phyloP scores from a whole-genome alignment of 2,113 vertebrate species.

The Anhinga anhinga region DNA sequence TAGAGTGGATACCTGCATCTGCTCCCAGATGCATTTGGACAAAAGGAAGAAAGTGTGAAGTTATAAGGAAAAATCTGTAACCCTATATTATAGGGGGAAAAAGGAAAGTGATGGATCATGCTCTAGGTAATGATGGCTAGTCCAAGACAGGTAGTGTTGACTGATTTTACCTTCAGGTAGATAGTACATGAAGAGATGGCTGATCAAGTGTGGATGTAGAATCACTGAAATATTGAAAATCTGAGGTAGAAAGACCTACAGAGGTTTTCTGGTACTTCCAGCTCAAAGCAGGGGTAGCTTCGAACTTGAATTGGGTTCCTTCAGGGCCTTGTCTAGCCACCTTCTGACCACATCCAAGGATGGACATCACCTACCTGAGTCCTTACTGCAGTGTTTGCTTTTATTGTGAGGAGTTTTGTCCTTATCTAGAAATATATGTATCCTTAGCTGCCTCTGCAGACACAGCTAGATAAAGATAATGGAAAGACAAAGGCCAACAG shows the following conservation, averaged over 20 bases:
- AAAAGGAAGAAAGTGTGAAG: background rate
- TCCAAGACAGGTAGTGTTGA: background rate
- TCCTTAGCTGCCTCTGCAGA: background rate
- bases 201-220: background rate
- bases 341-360: background rate
- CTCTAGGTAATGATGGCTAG: background rate
- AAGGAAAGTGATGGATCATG: background rate
- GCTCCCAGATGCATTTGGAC: background rate
- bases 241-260: background rate
- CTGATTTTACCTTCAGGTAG: background rate
- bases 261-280: background rate
- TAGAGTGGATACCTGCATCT: background rate
- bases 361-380: background rate
- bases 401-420: background rate
- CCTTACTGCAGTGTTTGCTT: background rate
- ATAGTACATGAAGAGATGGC: background rate
- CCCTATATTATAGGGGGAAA: background rate
- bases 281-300: background rate
- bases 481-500: background rate
- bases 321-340: background rate
- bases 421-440: background rate
- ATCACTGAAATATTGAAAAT: background rate
- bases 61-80: background rate
- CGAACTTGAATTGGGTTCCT: background rate
- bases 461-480: background rate